Conservation (phyloP, 2,888 invertebrate genomes). For the Pogonocherus hispidulus region DNA sequence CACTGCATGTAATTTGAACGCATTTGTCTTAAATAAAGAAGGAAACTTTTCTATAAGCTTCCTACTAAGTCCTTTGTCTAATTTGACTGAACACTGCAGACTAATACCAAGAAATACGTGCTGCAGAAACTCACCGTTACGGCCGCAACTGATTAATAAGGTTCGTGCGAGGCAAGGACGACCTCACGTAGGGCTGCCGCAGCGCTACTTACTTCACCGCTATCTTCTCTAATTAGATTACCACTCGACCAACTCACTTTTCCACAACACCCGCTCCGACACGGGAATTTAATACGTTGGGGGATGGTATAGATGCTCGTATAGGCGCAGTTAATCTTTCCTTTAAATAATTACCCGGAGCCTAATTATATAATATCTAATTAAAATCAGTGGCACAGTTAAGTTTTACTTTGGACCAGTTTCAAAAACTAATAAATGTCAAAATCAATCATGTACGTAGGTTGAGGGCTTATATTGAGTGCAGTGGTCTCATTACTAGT, state of each 20-base stretch:
- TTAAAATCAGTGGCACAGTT: background rate
- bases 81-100: conserved; percentile 32
- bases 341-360: background rate
- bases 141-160: conserved; percentile 54
- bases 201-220: conserved; percentile 45
- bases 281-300: conserved; percentile 7
- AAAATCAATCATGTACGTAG: no score
- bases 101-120: conserved; percentile 44
- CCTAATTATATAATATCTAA: background rate
- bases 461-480: no score
- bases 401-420: no score
- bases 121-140: conserved; percentile 42
- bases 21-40: no score
- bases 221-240: conserved; percentile 54
- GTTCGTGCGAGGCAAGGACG: conserved; percentile 49
- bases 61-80: conserved; percentile 11
- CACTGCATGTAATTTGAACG: no score
- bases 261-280: conserved; percentile 11
- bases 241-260: conserved; percentile 41
- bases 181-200: conserved; percentile 51
- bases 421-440: no score
- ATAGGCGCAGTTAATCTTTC: conserved; percentile 6
- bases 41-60: no score
- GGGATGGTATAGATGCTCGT: conserved; percentile 5
- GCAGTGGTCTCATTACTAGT: no score